phyloP scores from a whole-genome alignment of 1,140 invertebrate species.

The Prorops nasuta region DNA sequence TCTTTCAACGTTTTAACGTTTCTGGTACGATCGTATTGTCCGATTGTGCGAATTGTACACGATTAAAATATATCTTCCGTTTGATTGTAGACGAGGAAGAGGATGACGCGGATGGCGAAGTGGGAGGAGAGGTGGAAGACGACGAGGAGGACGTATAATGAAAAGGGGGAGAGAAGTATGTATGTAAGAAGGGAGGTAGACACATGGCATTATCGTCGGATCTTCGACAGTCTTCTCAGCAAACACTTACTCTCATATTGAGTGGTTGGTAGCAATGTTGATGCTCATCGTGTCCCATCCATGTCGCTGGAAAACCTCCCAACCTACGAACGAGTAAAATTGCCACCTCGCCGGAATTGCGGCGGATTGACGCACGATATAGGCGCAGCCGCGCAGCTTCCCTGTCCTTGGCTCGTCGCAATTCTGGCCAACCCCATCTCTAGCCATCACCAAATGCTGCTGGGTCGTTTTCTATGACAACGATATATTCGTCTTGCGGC shows the following conservation, averaged over 20 bases:
- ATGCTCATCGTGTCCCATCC: conserved; percentile 44
- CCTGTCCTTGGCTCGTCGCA: conserved; percentile 39
- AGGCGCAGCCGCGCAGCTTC: conserved; percentile 31
- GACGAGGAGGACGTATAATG: conserved; percentile 60
- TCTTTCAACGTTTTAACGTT: not conserved
- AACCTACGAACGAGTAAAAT: conserved; percentile 38
- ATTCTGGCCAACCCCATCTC: conserved; percentile 43
- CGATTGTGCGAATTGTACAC: too few species aligned
- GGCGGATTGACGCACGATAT: conserved; percentile 40
- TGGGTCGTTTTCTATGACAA: conserved; percentile 50
- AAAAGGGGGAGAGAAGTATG: conserved; percentile 44
- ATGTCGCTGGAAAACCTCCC: conserved; percentile 36
- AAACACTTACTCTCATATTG: conserved; percentile 56
- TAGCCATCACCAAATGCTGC: conserved; percentile 55
- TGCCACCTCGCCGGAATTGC: conserved; percentile 50
- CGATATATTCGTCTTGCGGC: conserved; percentile 35
- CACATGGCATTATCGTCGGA: conserved; percentile 38
- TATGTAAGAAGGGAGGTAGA: conserved; percentile 51
- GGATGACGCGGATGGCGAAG: conserved; percentile 59
- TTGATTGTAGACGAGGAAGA: conserved; percentile 65
- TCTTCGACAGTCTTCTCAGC: conserved; percentile 47
- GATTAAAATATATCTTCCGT: conserved; percentile 18
- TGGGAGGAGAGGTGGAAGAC: conserved; percentile 61
- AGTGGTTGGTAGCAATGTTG: conserved; percentile 55
- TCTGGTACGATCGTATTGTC: too few species aligned